These are phyloP conservation scores for Larimichthys crocea DNA, from an alignment of 2,113 vertebrate species.

Conservation along the genomic window DNA sequence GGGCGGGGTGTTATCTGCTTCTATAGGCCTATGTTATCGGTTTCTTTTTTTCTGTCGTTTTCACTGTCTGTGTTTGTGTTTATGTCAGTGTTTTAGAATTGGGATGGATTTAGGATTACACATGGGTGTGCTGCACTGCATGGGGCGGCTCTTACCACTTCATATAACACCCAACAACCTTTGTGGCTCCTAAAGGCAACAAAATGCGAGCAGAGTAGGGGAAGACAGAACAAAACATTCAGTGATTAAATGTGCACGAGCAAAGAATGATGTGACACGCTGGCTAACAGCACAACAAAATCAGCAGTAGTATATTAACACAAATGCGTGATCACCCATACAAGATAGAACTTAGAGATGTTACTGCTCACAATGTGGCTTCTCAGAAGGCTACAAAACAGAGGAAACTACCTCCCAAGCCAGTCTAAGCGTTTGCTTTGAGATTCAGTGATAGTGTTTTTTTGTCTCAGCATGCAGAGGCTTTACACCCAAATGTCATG, in stretches of 20 bases:
- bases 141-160: constrained; percentile 2
- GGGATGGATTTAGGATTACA: constrained; percentile 14
- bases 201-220: background rate
- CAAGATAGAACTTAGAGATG: constrained; percentile 8
- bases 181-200: background rate
- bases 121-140: background rate
- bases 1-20: constrained; percentile 50
- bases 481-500: constrained; percentile 28
- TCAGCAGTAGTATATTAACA: constrained; percentile 21
- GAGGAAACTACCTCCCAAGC: background rate
- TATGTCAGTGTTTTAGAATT: constrained; percentile 28
- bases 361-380: constrained; percentile 1
- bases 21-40: constrained; percentile 26
- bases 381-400: constrained; percentile 5
- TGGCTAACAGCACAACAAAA: background rate
- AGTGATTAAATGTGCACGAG: constrained; percentile 5
- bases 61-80: constrained; percentile 36
- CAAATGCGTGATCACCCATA: constrained; percentile 24
- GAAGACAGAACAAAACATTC: background rate
- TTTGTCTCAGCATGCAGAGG: constrained; percentile 18
- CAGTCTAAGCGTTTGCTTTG: background rate
- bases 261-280: background rate
- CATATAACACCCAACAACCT: background rate
- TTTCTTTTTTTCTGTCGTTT: constrained; percentile 25
- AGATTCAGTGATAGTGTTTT: constrained; percentile 7